Percentiles rank a stretch among this genome's conserved stretches.
These are phyloP conservation scores for Neosalanx taihuensis DNA, from an alignment of 2,797 vertebrate genomes.

Conservation along the genomic window DNA sequence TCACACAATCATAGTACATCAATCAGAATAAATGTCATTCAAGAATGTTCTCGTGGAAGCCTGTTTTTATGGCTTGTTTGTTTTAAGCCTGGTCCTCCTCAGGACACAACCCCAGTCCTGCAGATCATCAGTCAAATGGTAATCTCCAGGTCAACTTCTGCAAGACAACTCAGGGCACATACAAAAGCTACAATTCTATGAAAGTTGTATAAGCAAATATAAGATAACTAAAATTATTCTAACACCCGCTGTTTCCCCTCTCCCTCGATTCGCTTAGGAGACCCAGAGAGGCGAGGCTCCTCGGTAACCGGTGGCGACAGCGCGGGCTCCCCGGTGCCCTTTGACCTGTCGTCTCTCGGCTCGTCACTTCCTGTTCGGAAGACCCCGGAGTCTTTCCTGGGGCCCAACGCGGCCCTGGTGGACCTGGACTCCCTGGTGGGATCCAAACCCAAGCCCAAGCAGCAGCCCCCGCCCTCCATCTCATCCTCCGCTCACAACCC, in stretches of 20 bases:
- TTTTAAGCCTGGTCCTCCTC: no score
- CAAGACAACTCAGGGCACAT: no score
- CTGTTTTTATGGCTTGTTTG: no score
- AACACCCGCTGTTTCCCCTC: background rate
- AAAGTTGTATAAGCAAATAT: no score
- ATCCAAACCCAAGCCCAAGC: constrained; percentile 81
- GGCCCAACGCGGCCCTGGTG: constrained; percentile 89
- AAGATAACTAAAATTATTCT: no score
- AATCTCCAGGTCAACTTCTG: no score
- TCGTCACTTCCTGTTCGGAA: constrained; percentile 79
- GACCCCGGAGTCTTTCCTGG: constrained; percentile 91
- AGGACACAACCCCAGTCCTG: no score
- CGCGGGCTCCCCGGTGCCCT: constrained; percentile 80
- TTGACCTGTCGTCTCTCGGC: constrained; percentile 81
- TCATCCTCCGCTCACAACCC: constrained; percentile 78
- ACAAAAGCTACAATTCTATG: no score
- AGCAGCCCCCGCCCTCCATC: constrained; percentile 74
- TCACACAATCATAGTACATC: no score
- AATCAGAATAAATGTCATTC: no score
- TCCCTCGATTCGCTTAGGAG: constrained; percentile 59
- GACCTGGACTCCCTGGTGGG: constrained; percentile 88
- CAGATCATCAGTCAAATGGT: no score
- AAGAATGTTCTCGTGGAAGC: no score
- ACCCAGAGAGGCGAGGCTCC: constrained; percentile 77
- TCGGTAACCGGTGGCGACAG: constrained; percentile 62